Evolutionary conservation across 2,113 vertebrate genomes (phyloP).

Genomic region (Ammodytes dubius): DNA sequence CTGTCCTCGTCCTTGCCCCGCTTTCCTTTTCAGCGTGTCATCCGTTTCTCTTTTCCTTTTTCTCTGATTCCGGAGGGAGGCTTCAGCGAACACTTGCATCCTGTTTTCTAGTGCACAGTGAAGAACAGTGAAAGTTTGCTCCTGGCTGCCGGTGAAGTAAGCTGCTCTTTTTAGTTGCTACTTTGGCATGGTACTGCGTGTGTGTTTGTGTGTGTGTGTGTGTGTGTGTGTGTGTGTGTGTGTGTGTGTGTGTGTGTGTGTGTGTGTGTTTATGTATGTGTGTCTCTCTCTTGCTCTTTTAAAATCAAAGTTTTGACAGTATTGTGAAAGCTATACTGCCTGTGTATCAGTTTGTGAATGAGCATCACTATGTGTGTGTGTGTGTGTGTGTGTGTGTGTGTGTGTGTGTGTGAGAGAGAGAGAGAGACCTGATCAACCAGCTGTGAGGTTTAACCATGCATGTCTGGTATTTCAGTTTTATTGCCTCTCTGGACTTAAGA

Average conservation of each 20-base stretch:
- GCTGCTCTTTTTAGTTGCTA: not conserved
- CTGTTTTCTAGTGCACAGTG: slow-evolving; percentile 62
- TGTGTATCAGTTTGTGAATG: slow-evolving; percentile 25
- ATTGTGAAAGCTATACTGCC: not conserved
- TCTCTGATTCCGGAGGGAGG: slow-evolving; percentile 39
- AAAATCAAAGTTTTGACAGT: not conserved
- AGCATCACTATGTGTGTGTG: slow-evolving; percentile 19
- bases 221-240: not conserved
- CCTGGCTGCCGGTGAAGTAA: slow-evolving; percentile 42
- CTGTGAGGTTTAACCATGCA: slow-evolving; percentile 77
- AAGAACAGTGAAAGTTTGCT: slow-evolving; percentile 61
- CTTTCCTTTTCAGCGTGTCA: slow-evolving; percentile 57
- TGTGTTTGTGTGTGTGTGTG: not conserved
- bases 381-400: slow-evolving; percentile 31
- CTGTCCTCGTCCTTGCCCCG: slow-evolving; percentile 29
- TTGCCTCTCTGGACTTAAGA: slow-evolving; percentile 73
- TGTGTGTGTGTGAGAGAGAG: not conserved
- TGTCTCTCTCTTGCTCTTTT: no score
- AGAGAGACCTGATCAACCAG: slow-evolving; percentile 53
- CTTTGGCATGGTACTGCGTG: not conserved
- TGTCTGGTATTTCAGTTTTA: slow-evolving; percentile 80
- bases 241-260: not conserved
- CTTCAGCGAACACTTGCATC: slow-evolving; percentile 58
- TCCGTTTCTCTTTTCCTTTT: slow-evolving; percentile 71
- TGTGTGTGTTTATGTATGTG: no score